Base-by-base conservation (phyloP, 2,113 vertebrate genomes). In the Argyrosomus japonicus region DNA sequence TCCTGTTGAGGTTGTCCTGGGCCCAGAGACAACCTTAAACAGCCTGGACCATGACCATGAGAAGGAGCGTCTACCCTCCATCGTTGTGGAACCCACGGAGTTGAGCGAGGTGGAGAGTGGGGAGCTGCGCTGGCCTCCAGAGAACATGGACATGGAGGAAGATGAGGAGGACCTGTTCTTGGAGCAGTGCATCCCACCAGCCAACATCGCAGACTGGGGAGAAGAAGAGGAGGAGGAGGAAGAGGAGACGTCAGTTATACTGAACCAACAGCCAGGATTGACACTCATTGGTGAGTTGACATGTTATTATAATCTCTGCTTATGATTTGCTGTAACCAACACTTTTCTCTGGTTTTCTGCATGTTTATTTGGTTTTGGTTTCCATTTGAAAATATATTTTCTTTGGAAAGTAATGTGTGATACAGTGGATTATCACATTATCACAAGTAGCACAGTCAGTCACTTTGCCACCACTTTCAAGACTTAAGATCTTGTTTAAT, bases 51-150 rank as follows among this genome's bases (percentile, higher is more conserved):
- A 87, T 15, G 65, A 86, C 21, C 93, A 76, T 0, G 88, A 80
- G 68, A 95, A 95, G 79, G 94, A 95, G 81, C 95, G 95, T 5
- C 88, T 96, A 3, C 96, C 96, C 4, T 96, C 96, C 78, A 96
- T 96, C 0, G 95, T 96, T 27, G 96, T 96, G 84, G 96, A 96
- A 6, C 95, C 95, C 50, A 96, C 95, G 0, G 96, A 96, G 32
- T 29, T 96, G 74, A 95, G 91, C 23, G 95, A 96, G 81, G 95
- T 96, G 83, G 96, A 96, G 91, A 96, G 96, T 2, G 96, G 96
- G 0, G 96, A 96, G 91, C 91, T 96, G 50, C 95, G 96, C 50
- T 96, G 96, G 96, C 96, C 96, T 17, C 95, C 96, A 0, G 94
- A 96, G 58, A 92, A 89, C 68, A 86, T 90, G 32, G 92, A 95